phyloP scores from a whole-genome alignment of 2,888 invertebrate genomes.

The Ecdyonurus torrentis region DNA sequence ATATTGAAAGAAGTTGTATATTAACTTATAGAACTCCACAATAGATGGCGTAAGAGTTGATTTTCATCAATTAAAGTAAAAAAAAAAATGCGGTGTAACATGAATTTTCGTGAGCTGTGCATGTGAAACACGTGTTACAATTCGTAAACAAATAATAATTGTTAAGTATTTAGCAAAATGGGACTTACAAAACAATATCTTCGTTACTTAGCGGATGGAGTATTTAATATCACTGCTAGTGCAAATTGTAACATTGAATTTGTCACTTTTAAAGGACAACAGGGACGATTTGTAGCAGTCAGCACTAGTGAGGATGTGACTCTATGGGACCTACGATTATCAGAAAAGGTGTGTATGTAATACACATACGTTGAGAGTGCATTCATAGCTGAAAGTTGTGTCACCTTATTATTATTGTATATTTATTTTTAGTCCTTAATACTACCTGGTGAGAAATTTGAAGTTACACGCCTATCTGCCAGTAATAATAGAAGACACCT shows the following conservation, averaged over 20 bases:
- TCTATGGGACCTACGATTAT: constrained; percentile 83
- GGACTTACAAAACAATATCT: constrained; percentile 89
- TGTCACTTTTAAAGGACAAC: constrained; percentile 55
- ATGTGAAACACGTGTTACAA: too few relatives aligned
- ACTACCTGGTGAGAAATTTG: constrained; percentile 61
- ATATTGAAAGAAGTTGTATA: too few relatives aligned
- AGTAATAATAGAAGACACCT: constrained; percentile 61
- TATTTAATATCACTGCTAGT: constrained; percentile 76
- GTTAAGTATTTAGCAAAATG: too few relatives aligned
- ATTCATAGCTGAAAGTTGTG: background rate
- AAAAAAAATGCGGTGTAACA: too few relatives aligned
- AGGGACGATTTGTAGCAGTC: constrained; percentile 74
- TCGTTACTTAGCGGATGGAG: constrained; percentile 64
- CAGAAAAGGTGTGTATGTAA: constrained; percentile 45
- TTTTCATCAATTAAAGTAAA: too few relatives aligned
- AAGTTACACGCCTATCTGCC: constrained; percentile 57
- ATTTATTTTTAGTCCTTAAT: constrained; percentile 45
- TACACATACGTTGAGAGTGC: background rate
- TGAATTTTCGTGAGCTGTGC: too few relatives aligned
- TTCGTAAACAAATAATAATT: too few relatives aligned
- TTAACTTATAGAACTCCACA: too few relatives aligned
- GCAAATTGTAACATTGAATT: constrained; percentile 63
- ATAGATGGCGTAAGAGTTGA: too few relatives aligned
- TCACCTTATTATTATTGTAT: background rate
- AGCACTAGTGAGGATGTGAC: constrained; percentile 87